Evolutionary conservation across 1,140 invertebrate species (phyloP), one percentile per base, ranked within the genome.

Genomic region (Pseudomyrmex sp.): DNA sequence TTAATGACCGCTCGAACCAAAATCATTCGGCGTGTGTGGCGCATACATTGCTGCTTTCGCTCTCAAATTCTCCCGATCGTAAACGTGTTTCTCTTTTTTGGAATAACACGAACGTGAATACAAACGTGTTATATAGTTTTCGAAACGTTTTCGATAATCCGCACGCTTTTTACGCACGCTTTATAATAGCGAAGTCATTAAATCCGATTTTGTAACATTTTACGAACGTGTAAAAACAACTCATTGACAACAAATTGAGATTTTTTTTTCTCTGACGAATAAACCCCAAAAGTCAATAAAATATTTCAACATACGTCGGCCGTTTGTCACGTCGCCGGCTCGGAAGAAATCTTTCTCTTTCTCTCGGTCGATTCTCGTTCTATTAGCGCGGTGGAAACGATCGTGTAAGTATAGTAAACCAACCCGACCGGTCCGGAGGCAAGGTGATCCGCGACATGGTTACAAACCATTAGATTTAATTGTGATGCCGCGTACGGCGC

Each of bases 381-480:
- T 48, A 18, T 66, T 66, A 58, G 20, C 7, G 54, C 65, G 44
- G 15, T 20, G 35, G 20, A 69, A 15, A 10, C 35, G n/a, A 35
- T 35, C 3, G 50, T 18, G 48, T 20, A 56, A 77, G 48, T 54
- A 13, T 66, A 46, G 20, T 59, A 80, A 35, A 80, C 76, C 23
- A 12, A 66, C 18, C 10, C 20, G 66, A 70, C 66, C 66, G 66
- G 76, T 80, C 12, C 5, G 35, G 66, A 23, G 66, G 12, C 54
- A 80, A 80, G 66, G 66, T 58, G 68, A 80, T 80, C 54, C 44
- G 54, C 65, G 52, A 46, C 52, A 46, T 58, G 52, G 20, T 79
- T 79, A 79, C 65, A 80, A 66, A 50, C 66, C 76, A 80, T 80
- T 80, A 80, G 54, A 80, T 80, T 80, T 80, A 80, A 80, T 80